Base-by-base conservation (phyloP, 2,113 vertebrate species). In the Carassius carassius region DNA sequence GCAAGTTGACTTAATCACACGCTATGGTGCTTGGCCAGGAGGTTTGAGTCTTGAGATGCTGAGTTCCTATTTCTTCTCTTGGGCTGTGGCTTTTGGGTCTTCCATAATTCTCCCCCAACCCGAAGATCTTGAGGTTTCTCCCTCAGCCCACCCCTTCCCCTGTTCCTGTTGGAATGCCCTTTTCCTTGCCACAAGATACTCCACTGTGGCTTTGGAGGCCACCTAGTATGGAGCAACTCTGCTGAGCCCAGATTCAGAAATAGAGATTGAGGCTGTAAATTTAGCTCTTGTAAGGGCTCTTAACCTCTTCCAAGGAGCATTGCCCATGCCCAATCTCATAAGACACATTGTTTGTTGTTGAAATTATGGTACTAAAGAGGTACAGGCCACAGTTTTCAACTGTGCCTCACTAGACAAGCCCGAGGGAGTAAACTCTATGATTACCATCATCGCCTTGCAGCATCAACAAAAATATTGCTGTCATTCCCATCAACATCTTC, bases 131-230 rank as follows among this genome's bases (percentile, higher is more conserved):
- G 70, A 25, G 44, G 85, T 84, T 84, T 85, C 83, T 67, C 87
- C 87, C 78, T 51, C 41, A 81, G 63, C 62, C 63, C 79, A 81
- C 86, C 65, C 60, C 69, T 91, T 58, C 23, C 82, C 72, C 86
- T 74, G 19, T 4, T 82, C 51, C 82, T 35, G 81, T 67, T 63
- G 84, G 86, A 91, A 90, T 90, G 87, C 6, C 41, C 44, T 87
- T 72, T 76, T 88, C 84, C 51, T 49, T 67, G 49, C 85, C 58
- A 77, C 86, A 77, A 89, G 72, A 89, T 86, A 88, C 86, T 87
- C 84, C 86, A 86, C 12, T 47, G 84, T 75, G 83, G 83, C 74
- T 90, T 89, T 41, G 16, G 58, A 19, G 62, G 80, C 79, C 86
- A 86, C 86, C 75, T 23, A 74, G 62, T 84, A 79, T 25, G 84